phyloP scores from a whole-genome alignment of 2,113 vertebrate species.

The Euleptes europaea region DNA sequence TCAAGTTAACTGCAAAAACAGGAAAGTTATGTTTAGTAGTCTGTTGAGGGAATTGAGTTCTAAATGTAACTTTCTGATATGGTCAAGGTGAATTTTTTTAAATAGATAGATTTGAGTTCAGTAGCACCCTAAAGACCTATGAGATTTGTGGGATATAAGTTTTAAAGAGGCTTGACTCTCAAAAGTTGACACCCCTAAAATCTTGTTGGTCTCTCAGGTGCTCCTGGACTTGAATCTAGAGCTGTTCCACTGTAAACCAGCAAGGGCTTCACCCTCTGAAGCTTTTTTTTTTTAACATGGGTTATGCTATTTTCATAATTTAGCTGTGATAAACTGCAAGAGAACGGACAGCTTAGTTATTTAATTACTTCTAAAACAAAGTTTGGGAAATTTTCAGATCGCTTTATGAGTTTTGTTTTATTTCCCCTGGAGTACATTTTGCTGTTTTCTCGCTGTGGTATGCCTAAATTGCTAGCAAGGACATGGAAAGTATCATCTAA shows the following conservation, averaged over 20 bases:
- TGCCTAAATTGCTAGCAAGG: conserved; percentile 15
- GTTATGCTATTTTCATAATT: neutral
- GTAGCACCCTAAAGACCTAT: no score
- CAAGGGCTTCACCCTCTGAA: no score
- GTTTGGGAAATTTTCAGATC: neutral
- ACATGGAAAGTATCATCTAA: neutral
- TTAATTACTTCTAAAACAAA: neutral
- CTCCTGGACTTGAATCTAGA: no score
- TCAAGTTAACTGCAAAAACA: neutral
- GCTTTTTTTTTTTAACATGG: neutral
- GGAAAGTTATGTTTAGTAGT: neutral
- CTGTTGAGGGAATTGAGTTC: neutral
- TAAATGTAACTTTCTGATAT: neutral
- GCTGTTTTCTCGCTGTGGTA: neutral
- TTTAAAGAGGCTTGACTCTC: no score
- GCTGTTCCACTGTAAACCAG: no score
- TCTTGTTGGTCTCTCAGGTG: no score
- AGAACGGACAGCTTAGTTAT: neutral
- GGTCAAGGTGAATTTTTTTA: neutral
- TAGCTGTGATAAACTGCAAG: neutral
- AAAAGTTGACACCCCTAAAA: no score
- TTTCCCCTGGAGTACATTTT: neutral
- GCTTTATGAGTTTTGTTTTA: neutral
- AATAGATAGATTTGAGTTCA: no score
- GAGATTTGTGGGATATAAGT: no score